Evolutionary conservation across 2,888 invertebrate species (phyloP).

Genomic region (Hetaerina titia): DNA sequence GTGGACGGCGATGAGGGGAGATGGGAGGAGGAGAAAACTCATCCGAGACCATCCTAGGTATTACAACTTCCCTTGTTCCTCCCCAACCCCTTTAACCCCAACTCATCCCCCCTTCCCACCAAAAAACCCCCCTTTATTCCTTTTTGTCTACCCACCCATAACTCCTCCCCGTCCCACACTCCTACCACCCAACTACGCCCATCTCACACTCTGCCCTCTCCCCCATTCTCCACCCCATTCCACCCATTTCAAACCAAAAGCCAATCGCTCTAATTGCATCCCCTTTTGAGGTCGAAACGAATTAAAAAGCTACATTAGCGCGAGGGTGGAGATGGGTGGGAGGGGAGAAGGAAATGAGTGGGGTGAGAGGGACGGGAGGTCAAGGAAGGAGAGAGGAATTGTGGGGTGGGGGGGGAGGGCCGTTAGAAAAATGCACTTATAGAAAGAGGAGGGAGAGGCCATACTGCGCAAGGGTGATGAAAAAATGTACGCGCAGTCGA

Average conservation of each 20-base stretch:
- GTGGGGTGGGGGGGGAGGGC: background rate
- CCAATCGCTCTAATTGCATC: constrained; percentile 65
- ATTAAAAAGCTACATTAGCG: constrained; percentile 64
- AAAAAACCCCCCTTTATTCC: background rate
- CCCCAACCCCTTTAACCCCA: background rate
- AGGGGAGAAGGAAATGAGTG: background rate
- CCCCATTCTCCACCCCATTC: background rate
- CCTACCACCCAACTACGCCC: background rate
- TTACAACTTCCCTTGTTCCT: background rate
- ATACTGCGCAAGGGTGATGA: background rate
- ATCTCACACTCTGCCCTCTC: background rate
- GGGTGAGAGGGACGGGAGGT: background rate
- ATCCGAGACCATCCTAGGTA: background rate
- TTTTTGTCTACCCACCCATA: background rate
- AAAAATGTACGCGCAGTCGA: background rate
- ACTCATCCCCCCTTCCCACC: background rate
- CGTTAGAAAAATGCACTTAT: background rate
- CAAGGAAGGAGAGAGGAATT: background rate
- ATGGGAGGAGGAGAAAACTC: background rate
- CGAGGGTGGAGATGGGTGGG: background rate
- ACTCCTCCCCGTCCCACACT: background rate
- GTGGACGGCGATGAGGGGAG: background rate
- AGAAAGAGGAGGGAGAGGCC: constrained; percentile 65
- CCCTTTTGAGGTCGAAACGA: constrained; percentile 65
- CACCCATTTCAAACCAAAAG: constrained; percentile 23